Evolutionary conservation across 2,113 vertebrate species (phyloP).

Genomic region (Platichthys flesus): DNA sequence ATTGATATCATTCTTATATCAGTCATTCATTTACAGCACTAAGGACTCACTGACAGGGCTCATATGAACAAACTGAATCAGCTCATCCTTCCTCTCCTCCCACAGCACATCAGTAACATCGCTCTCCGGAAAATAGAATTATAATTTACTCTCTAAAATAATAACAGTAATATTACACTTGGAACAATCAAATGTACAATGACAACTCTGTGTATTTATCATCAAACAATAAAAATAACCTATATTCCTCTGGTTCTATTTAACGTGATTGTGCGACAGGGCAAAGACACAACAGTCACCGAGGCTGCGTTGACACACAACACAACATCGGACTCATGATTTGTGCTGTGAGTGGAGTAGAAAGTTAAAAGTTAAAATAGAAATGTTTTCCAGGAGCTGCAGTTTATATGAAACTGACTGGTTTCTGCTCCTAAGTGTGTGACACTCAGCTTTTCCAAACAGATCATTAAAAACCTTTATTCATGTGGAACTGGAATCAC

Average conservation of each 20-base stretch:
- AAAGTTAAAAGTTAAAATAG: not conserved
- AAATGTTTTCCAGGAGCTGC: not conserved
- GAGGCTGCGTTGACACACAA: constrained; percentile 35
- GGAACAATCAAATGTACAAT: constrained; percentile 67
- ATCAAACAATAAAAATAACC: not conserved
- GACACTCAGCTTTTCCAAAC: too few relatives aligned
- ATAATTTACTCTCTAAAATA: constrained; percentile 76
- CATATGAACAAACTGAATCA: constrained; percentile 11
- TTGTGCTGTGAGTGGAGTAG: not conserved
- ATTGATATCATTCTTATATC: constrained; percentile 29
- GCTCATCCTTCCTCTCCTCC: constrained; percentile 28
- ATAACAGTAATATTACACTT: constrained; percentile 61
- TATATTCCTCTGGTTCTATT: constrained; percentile 39
- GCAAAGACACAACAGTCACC: constrained; percentile 32
- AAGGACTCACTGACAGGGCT: constrained; percentile 10
- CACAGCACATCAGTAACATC: constrained; percentile 45
- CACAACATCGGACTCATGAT: not conserved
- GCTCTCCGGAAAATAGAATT: constrained; percentile 71
- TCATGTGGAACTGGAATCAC: too few relatives aligned
- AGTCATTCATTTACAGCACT: constrained; percentile 57
- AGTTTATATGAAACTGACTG: too few relatives aligned
- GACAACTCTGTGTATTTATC: constrained; percentile 45
- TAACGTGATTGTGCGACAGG: constrained; percentile 19
- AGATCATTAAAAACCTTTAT: too few relatives aligned
- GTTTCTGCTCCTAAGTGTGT: too few relatives aligned